Percentiles rank a stretch among this genome's conserved stretches.
These are phyloP conservation scores for Contarinia nasturtii DNA, from an alignment of 1,140 invertebrate species.

Conservation along the genomic window DNA sequence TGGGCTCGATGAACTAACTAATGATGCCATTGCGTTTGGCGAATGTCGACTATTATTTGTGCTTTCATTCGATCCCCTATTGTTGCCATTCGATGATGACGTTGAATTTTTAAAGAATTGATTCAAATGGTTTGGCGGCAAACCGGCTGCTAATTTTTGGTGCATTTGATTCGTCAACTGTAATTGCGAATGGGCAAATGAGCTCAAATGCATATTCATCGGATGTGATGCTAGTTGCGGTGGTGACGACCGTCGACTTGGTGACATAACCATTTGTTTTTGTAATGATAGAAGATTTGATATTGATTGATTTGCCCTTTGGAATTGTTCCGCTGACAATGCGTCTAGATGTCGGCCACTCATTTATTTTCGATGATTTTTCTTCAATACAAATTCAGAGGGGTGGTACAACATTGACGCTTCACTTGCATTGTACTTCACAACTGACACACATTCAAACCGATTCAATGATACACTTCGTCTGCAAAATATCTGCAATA, in stretches of 20 bases:
- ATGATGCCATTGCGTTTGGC: constrained; percentile 20
- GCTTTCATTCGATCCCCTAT: constrained; percentile 24
- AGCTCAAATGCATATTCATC: constrained; percentile 17
- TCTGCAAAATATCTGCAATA: no score
- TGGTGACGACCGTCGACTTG: constrained; percentile 40
- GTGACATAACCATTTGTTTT: constrained; percentile 36
- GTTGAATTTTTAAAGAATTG: constrained; percentile 26
- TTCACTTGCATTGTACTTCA: no score
- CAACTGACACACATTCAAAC: no score
- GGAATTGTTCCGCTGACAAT: constrained; percentile 1
- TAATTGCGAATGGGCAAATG: constrained; percentile 33
- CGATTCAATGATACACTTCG: no score
- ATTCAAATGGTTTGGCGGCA: constrained; percentile 24
- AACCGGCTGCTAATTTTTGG: constrained; percentile 23
- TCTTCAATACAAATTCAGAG: no score
- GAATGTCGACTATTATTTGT: constrained; percentile 13
- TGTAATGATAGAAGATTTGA: not conserved
- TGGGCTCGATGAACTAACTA: constrained; percentile 40
- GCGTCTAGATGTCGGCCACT: not conserved
- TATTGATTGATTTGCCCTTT: not conserved
- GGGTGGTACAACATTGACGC: no score
- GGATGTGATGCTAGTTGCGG: constrained; percentile 17
- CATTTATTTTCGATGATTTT: not conserved
- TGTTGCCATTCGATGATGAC: constrained; percentile 20
- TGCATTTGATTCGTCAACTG: constrained; percentile 31